These are phyloP conservation scores for Thamnophis elegans DNA, from an alignment of 2,797 vertebrate species.

Conservation along the genomic window DNA sequence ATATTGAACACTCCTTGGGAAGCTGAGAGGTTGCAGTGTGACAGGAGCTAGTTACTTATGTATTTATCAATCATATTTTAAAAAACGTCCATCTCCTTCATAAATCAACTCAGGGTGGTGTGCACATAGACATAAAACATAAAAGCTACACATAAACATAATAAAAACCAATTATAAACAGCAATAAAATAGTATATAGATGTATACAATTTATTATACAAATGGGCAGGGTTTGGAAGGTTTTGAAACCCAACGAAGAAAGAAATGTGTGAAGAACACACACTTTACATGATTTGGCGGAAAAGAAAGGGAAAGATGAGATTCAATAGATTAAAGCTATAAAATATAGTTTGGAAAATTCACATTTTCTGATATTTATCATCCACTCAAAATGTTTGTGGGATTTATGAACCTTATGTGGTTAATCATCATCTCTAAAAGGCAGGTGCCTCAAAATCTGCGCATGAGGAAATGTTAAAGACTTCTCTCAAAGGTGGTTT, in stretches of 20 bases:
- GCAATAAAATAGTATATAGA: neutral
- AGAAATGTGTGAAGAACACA: neutral
- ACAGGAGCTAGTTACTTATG: neutral
- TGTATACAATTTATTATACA: neutral
- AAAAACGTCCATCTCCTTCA: neutral
- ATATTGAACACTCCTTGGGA: neutral
- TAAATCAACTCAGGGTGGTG: neutral
- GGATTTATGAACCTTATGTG: neutral
- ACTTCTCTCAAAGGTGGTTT: neutral
- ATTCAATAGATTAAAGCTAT: neutral
- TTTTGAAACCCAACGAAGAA: neutral
- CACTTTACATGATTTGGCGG: neutral
- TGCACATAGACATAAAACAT: neutral
- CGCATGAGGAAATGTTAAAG: conserved; percentile 30
- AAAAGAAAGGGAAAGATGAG: neutral
- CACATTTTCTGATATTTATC: neutral
- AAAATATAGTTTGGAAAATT: neutral
- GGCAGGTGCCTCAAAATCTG: conserved; percentile 22
- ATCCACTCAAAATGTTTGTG: neutral
- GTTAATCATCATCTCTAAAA: neutral
- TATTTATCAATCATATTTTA: neutral
- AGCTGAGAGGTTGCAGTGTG: neutral
- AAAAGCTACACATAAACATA: neutral
- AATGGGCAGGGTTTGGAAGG: neutral
- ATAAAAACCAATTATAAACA: neutral